Evolutionary conservation across 1,140 invertebrate species (phyloP).

Genomic region (Achatina immaculata): DNA sequence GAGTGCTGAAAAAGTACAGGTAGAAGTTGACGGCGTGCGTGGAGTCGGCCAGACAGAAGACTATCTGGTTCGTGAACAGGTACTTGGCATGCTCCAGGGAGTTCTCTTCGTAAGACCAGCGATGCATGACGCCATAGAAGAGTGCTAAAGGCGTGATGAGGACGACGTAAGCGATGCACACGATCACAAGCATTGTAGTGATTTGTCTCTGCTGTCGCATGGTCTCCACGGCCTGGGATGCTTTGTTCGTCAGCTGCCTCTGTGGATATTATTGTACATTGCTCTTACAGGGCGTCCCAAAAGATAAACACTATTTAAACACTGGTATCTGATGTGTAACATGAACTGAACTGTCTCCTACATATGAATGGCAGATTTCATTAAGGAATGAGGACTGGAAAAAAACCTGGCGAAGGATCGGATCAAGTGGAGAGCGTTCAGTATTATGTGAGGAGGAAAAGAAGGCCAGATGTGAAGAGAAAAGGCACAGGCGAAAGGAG

Average conservation of each 20-base stretch:
- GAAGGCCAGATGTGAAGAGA: too few species aligned
- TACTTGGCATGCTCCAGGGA: slow-evolving; percentile 24
- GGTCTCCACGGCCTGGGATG: slow-evolving; percentile 44
- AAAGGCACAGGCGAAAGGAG: too few species aligned
- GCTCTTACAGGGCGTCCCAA: too few species aligned
- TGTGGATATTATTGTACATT: too few species aligned
- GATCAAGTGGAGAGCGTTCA: too few species aligned
- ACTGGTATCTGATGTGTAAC: too few species aligned
- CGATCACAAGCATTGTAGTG: slow-evolving; percentile 55
- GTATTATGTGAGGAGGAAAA: too few species aligned
- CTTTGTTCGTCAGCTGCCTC: slow-evolving; percentile 32
- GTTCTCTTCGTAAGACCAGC: slow-evolving; percentile 34
- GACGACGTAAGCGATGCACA: slow-evolving; percentile 54
- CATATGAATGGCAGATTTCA: too few species aligned
- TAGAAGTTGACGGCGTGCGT: slow-evolving; percentile 63
- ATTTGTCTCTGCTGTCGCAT: slow-evolving; percentile 56
- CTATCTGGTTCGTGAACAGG: slow-evolving; percentile 45
- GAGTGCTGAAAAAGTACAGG: slow-evolving; percentile 58
- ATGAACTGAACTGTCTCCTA: too few species aligned
- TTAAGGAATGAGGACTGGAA: too few species aligned
- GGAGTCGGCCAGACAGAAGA: slow-evolving; percentile 53
- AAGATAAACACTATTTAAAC: too few species aligned
- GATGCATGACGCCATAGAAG: slow-evolving; percentile 50
- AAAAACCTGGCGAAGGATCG: too few species aligned
- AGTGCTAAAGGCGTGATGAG: slow-evolving; percentile 56